Conservation (phyloP, 2,888 invertebrate species). For the Tineola bisselliella region DNA sequence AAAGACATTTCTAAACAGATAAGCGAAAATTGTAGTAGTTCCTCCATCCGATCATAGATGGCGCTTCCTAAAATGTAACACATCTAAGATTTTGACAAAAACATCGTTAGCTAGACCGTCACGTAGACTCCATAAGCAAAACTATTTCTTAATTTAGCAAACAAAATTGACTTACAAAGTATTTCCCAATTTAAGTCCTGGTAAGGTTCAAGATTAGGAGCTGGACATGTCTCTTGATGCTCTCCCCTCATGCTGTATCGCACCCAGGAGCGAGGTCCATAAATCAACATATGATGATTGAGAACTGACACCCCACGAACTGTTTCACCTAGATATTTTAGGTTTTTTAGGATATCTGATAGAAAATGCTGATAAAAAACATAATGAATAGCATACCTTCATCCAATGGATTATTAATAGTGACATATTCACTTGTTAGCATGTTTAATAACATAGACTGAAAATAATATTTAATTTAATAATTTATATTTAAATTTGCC, state of each 20-base stretch:
- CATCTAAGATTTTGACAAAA: too few relatives aligned
- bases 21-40: too few relatives aligned
- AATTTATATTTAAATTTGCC: too few relatives aligned
- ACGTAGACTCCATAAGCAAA: too few relatives aligned
- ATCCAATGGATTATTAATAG: slow-evolving; percentile 85
- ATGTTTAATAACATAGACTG: slow-evolving; percentile 90
- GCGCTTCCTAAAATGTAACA: too few relatives aligned
- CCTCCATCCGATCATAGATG: too few relatives aligned
- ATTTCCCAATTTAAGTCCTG: slow-evolving; percentile 77
- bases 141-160: not conserved
- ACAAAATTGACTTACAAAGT: slow-evolving; percentile 60
- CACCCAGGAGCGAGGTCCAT: slow-evolving; percentile 80
- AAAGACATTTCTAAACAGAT: not conserved
- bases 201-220: slow-evolving; percentile 66
- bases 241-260: slow-evolving; percentile 83
- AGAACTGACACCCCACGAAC: slow-evolving; percentile 54
- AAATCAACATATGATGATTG: slow-evolving; percentile 74
- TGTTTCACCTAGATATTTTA: slow-evolving; percentile 39
- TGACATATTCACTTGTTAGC: slow-evolving; percentile 91
- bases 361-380: not conserved
- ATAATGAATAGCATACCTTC: slow-evolving; percentile 44
- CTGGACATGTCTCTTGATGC: slow-evolving; percentile 66
- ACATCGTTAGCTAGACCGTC: too few relatives aligned
- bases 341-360: not conserved
- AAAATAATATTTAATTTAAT: too few relatives aligned